Evolutionary conservation across 2,113 vertebrate species (phyloP).

Genomic region (Archocentrus centrarchus): DNA sequence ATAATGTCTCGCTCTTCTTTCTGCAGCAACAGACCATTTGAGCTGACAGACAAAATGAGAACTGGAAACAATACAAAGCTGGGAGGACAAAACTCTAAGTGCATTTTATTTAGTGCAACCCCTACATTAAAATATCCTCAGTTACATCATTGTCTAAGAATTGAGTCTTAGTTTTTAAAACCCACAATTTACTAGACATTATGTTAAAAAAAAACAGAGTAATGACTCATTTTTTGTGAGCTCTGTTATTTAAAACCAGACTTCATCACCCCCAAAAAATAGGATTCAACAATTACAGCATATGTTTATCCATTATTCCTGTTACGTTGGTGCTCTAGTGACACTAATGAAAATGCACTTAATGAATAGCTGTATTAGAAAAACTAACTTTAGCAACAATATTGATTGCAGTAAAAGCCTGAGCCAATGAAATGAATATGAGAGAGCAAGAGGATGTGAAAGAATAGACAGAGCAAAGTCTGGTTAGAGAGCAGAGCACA

Average conservation of each 20-base stretch:
- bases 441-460: constrained; percentile 63
- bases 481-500: constrained; percentile 59
- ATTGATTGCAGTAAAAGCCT: constrained; percentile 78
- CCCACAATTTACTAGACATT: constrained; percentile 43
- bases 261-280: constrained; percentile 27
- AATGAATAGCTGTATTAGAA: constrained; percentile 72
- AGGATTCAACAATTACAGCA: constrained; percentile 57
- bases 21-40: constrained; percentile 39
- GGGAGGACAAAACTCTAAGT: constrained; percentile 3
- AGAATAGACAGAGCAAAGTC: constrained; percentile 62
- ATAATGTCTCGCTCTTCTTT: constrained; percentile 53
- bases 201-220: constrained; percentile 36
- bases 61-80: constrained; percentile 8
- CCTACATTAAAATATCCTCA: constrained; percentile 48
- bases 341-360: constrained; percentile 78
- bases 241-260: constrained; percentile 47
- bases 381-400: constrained; percentile 72
- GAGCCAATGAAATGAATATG: constrained; percentile 79
- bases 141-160: constrained; percentile 46
- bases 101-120: background rate
- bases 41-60: constrained; percentile 45
- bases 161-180: constrained; percentile 42
- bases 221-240: constrained; percentile 37
- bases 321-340: constrained; percentile 64
- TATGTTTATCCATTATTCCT: constrained; percentile 71